Percentiles rank a stretch among this genome's conserved stretches.
These are phyloP conservation scores for Crematogaster levior DNA, from an alignment of 2,888 invertebrate genomes.

Conservation along the genomic window DNA sequence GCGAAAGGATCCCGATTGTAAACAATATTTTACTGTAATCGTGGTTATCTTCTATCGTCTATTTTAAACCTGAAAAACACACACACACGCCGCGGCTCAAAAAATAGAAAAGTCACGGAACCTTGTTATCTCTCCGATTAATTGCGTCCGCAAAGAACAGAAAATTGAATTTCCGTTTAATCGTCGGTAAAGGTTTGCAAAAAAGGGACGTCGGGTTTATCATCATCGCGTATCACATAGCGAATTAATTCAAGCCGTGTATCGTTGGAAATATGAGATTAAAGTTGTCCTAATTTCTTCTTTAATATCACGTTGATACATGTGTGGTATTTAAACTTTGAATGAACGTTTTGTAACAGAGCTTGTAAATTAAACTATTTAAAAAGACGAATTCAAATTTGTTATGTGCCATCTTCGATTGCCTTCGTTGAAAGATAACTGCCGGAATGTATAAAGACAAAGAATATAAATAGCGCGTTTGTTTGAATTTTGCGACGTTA, in stretches of 20 bases:
- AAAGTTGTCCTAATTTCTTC: slow-evolving; percentile 28
- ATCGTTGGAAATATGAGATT: slow-evolving; percentile 28
- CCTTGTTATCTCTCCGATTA: slow-evolving; percentile 35
- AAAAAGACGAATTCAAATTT: background rate
- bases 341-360: background rate
- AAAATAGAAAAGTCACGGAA: slow-evolving; percentile 33
- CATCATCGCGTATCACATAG: slow-evolving; percentile 19
- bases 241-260: slow-evolving; percentile 15
- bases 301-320: background rate
- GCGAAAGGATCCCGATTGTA: slow-evolving; percentile 38
- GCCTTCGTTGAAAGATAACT: background rate
- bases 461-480: background rate
- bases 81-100: background rate
- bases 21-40: slow-evolving; percentile 51
- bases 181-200: background rate
- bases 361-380: slow-evolving; percentile 7
- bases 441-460: background rate
- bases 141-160: slow-evolving; percentile 38
- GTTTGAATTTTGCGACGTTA: background rate
- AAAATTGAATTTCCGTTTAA: slow-evolving; percentile 45
- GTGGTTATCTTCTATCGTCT: slow-evolving; percentile 30
- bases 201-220: slow-evolving; percentile 10
- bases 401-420: background rate
- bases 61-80: slow-evolving; percentile 19
- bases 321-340: background rate